These are phyloP conservation scores for Grammomys dolichurus DNA, from an alignment of 2,113 vertebrate species.

Conservation along the genomic window DNA sequence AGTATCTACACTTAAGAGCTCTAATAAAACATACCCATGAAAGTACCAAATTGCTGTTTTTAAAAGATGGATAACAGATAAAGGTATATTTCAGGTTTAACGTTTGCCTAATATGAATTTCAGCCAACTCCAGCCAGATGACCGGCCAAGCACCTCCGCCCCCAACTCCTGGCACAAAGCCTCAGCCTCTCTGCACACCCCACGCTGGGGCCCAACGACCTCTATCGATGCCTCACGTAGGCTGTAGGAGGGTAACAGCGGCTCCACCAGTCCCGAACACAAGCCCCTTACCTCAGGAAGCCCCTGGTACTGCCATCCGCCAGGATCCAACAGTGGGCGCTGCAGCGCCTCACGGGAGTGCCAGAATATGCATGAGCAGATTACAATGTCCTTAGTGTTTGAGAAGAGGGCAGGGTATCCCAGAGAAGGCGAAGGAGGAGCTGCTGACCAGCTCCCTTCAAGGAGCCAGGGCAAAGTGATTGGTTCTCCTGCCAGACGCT, in stretches of 20 bases:
- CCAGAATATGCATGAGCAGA: neutral
- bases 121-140: neutral
- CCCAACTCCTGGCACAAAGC: neutral
- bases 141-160: too few relatives aligned
- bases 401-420: neutral
- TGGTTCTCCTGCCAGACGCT: neutral
- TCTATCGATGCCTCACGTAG: neutral
- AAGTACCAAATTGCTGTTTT: neutral
- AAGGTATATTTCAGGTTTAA: neutral
- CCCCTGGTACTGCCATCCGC: rapidly evolving
- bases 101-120: neutral
- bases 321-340: neutral
- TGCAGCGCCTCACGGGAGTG: slow-evolving; percentile 73
- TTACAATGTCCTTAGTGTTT: rapidly evolving
- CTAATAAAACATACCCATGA: neutral
- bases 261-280: neutral
- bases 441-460: neutral
- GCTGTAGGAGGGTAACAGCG: neutral
- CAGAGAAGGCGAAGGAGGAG: neutral
- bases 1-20: neutral
- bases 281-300: neutral
- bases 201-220: too few relatives aligned
- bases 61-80: neutral
- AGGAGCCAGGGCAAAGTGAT: neutral
- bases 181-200: neutral